Conservation (phyloP, 2,888 invertebrate genomes). For the Lottia gigantea region DNA sequence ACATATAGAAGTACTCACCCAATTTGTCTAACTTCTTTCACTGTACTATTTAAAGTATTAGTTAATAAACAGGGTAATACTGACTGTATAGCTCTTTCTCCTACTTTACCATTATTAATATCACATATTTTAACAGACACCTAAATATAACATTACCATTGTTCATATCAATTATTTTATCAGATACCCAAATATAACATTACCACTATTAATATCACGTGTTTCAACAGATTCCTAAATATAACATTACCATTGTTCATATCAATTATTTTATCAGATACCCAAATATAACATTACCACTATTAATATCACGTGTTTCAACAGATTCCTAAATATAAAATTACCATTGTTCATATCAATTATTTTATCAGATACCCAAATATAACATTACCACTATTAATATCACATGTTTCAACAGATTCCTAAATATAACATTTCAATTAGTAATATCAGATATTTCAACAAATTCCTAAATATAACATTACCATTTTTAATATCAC, state of each 20-base stretch:
- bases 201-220: neutral
- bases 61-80: slow-evolving; percentile 85
- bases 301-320: too few species aligned
- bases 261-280: too few species aligned
- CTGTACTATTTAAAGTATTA: slow-evolving; percentile 82
- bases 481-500: too few species aligned
- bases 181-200: too few species aligned
- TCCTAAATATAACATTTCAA: too few species aligned
- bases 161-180: too few species aligned
- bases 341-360: slow-evolving; percentile 66
- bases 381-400: neutral
- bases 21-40: slow-evolving; percentile 81
- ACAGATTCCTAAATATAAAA: slow-evolving; percentile 23
- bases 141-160: slow-evolving; percentile 43
- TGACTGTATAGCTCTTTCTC: slow-evolving; percentile 59
- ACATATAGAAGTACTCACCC: slow-evolving; percentile 71
- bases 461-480: too few species aligned
- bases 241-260: too few species aligned
- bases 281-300: neutral
- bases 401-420: neutral
- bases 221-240: too few species aligned
- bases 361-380: slow-evolving; percentile 63
- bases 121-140: slow-evolving; percentile 67
- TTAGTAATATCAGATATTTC: too few species aligned
- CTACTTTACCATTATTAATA: slow-evolving; percentile 61